Conservation (phyloP, 2,888 invertebrate species). For the Diplolepis rosae region DNA sequence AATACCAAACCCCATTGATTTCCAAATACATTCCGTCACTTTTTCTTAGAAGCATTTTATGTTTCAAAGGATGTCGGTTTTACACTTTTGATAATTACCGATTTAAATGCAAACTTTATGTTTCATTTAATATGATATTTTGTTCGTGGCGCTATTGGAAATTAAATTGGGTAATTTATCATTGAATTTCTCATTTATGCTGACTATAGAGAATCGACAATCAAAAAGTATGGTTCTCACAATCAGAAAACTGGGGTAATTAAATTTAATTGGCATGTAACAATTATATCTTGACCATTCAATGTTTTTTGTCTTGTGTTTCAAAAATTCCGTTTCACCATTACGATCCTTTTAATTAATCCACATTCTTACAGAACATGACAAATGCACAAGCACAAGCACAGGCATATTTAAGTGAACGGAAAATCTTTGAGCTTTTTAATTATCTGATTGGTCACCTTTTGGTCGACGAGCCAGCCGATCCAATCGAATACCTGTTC, state of each 20-base stretch:
- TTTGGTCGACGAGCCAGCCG: slow-evolving; percentile 69
- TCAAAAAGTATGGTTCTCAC: not conserved
- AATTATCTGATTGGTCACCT: slow-evolving; percentile 74
- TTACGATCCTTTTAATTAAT: slow-evolving; percentile 17
- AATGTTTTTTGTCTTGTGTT: not conserved
- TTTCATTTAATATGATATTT: too few species aligned
- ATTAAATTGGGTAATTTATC: too few species aligned
- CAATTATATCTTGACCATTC: not conserved
- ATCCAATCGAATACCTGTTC: slow-evolving; percentile 73
- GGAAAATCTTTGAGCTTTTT: slow-evolving; percentile 73
- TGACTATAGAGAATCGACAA: not conserved
- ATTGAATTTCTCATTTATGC: too few species aligned
- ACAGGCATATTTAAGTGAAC: slow-evolving; percentile 69
- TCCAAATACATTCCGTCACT: not conserved
- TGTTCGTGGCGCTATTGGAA: too few species aligned
- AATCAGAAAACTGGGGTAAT: not conserved
- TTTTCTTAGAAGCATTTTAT: too few species aligned
- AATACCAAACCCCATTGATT: not conserved
- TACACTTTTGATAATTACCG: too few species aligned
- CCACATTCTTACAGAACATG: slow-evolving; percentile 40
- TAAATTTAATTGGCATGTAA: not conserved
- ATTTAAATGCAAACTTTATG: too few species aligned
- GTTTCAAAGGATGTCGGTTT: too few species aligned
- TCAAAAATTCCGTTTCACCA: not conserved
- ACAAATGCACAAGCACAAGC: slow-evolving; percentile 67